phyloP scores from a whole-genome alignment of 2,113 vertebrate species.

The Sardina pilchardus region DNA sequence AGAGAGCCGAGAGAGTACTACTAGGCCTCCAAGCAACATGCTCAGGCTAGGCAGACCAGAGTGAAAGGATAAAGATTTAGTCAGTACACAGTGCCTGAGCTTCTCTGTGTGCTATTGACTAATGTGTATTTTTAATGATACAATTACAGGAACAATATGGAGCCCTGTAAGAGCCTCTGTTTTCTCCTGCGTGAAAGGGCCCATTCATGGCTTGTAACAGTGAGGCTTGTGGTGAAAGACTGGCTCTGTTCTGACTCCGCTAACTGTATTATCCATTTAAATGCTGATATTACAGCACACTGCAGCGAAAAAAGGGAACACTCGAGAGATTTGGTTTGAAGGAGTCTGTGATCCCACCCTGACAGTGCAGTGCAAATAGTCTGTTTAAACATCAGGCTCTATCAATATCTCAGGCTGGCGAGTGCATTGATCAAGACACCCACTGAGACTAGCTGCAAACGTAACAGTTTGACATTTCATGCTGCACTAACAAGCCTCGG shows the following conservation, averaged over 20 bases:
- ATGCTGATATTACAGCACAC: neutral
- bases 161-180: neutral
- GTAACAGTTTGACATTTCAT: conserved; percentile 23
- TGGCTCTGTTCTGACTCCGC: neutral
- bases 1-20: neutral
- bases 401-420: neutral
- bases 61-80: neutral
- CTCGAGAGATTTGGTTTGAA: conserved; percentile 21
- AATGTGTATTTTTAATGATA: neutral
- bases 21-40: neutral
- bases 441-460: conserved; percentile 1
- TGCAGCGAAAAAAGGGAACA: neutral
- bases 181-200: neutral
- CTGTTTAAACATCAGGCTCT: conserved; percentile 4
- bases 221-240: neutral
- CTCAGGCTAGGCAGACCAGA: no score
- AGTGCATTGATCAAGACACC: neutral
- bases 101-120: neutral
- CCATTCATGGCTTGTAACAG: neutral
- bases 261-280: neutral
- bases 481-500: neutral
- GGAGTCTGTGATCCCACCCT: conserved; percentile 20
- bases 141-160: neutral
- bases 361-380: conserved; percentile 23
- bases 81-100: neutral